Percentiles rank a stretch among this genome's conserved stretches.
phyloP scores from a whole-genome alignment of 2,113 vertebrate species.

The Campylomormyrus tamandua region DNA sequence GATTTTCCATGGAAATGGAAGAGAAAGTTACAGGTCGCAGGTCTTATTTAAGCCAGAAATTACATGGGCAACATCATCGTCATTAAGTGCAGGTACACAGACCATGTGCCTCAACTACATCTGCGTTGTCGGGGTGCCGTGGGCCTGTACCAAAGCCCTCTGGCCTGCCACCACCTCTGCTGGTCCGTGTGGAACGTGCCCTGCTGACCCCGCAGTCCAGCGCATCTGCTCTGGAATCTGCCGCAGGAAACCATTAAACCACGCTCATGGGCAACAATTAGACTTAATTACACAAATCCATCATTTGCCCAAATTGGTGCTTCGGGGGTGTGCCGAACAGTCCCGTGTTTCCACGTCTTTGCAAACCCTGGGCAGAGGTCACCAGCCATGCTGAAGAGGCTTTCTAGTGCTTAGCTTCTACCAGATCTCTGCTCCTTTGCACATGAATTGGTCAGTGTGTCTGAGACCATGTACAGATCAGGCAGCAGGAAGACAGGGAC shows the following conservation, averaged over 20 bases:
- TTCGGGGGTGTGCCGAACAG: slow-evolving; percentile 6
- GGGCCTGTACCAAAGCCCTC: background rate
- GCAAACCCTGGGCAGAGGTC: background rate
- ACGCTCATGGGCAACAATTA: slow-evolving; percentile 58
- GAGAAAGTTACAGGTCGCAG: background rate
- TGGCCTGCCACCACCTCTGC: background rate
- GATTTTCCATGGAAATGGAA: background rate
- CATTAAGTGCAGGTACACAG: background rate
- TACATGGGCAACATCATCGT: background rate
- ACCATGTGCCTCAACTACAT: background rate
- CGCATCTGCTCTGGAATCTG: slow-evolving; percentile 18
- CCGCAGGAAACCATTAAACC: slow-evolving; percentile 45
- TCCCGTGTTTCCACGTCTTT: background rate
- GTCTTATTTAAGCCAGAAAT: background rate
- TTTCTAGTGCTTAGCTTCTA: background rate
- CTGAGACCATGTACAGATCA: background rate
- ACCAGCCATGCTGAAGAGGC: background rate
- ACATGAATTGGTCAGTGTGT: background rate
- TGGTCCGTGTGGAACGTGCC: slow-evolving; percentile 5
- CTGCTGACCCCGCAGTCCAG: slow-evolving; percentile 4
- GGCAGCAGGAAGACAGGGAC: background rate
- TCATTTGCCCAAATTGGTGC: slow-evolving; percentile 43
- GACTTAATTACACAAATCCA: slow-evolving; percentile 59
- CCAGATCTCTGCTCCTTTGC: background rate
- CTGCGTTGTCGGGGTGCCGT: background rate